Conservation (phyloP, 2,113 vertebrate species). For the Laticauda laticaudata region DNA sequence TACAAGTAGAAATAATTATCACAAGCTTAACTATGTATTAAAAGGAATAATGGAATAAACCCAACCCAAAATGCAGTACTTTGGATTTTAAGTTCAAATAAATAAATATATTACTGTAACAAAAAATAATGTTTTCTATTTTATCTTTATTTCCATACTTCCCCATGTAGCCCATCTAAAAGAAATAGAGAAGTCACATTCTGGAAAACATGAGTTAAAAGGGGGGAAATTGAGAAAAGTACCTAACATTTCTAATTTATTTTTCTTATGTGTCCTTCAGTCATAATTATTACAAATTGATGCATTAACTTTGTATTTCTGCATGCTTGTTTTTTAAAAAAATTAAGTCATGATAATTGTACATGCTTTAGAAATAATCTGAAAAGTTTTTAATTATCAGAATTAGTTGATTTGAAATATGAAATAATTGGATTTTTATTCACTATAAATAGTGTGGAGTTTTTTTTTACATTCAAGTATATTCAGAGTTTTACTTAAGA, state of each 20-base stretch:
- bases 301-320: background rate
- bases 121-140: background rate
- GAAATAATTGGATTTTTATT: background rate
- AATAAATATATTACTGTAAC: background rate
- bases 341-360: background rate
- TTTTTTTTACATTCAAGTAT: background rate
- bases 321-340: background rate
- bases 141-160: background rate
- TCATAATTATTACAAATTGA: background rate
- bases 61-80: background rate
- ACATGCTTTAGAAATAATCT: background rate
- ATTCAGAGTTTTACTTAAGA: background rate
- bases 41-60: background rate
- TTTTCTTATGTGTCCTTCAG: background rate
- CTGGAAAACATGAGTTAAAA: background rate
- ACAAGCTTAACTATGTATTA: background rate
- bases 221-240: background rate
- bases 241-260: background rate
- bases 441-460: background rate
- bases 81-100: background rate
- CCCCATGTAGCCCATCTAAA: background rate
- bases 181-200: background rate
- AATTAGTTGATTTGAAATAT: background rate
- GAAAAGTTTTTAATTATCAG: background rate
- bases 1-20: background rate